A percentile compares a stretch with the other conserved stretches of the same genome.
Evolutionary conservation across 2,113 vertebrate species (phyloP).

Genomic region (Hydrolagus affinis): DNA sequence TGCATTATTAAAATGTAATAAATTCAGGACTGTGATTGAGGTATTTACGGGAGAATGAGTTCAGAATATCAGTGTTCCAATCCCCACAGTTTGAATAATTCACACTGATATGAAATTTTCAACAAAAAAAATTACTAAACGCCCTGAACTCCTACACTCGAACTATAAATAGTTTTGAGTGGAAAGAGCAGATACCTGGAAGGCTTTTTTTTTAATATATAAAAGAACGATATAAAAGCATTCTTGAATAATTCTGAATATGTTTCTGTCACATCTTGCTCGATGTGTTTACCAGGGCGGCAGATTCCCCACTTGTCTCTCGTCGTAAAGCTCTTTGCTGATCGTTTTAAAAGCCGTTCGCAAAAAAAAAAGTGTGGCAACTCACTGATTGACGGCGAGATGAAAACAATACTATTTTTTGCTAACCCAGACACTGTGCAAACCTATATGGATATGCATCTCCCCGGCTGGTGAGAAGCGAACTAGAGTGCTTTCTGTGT

Average conservation of each 20-base stretch:
- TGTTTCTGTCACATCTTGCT: too few species aligned
- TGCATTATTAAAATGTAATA: slow-evolving; percentile 12
- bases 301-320: background rate
- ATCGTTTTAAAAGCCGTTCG: slow-evolving; percentile 19
- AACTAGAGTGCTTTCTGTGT: background rate
- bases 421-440: background rate
- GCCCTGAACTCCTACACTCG: background rate
- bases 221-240: background rate
- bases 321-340: background rate
- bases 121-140: background rate
- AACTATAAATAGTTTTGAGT: background rate
- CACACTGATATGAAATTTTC: background rate
- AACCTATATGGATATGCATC: background rate
- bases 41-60: background rate
- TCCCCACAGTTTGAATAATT: background rate
- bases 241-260: background rate
- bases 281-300: background rate
- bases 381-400: background rate
- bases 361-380: background rate
- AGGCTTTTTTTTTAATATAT: background rate
- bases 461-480: background rate
- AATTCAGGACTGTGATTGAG: background rate
- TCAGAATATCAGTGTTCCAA: background rate
- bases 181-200: too few species aligned
- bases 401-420: slow-evolving; percentile 18